A percentile compares a stretch with the other conserved stretches of the same genome.
Evolutionary conservation across 37 sponge, comb jelly and placozoan genomes (phyloP).

Genomic region (Aplysina aerophoba): DNA sequence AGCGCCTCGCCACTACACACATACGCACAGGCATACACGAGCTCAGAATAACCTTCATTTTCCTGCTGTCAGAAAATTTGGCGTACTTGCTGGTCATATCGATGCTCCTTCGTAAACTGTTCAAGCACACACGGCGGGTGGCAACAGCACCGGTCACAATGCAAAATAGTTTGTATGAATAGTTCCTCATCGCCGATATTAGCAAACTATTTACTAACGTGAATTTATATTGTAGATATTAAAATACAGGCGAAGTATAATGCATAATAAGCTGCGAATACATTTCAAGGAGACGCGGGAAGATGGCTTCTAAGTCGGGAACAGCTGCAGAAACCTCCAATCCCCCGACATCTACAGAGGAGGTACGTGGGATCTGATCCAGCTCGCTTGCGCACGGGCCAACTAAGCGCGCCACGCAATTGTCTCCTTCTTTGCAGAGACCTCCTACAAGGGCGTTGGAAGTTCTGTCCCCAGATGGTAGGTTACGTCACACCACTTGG

Average conservation of each 20-base stretch:
- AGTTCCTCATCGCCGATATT: too few species aligned
- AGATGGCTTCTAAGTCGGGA: too few species aligned
- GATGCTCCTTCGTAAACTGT: neutral
- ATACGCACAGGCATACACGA: neutral
- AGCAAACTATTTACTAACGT: too few species aligned
- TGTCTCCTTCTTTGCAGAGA: slow-evolving; percentile 21
- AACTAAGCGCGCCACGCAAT: neutral
- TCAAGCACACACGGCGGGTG: neutral
- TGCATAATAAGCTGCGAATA: too few species aligned
- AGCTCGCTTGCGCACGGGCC: neutral
- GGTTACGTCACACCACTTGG: neutral
- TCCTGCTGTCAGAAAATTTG: slow-evolving; percentile 56
- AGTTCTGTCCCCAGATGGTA: slow-evolving; percentile 54
- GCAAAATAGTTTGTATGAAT: too few species aligned
- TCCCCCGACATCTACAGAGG: too few species aligned
- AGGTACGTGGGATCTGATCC: too few species aligned
- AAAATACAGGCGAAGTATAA: too few species aligned
- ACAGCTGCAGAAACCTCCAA: too few species aligned
- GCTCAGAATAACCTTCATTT: slow-evolving; percentile 40
- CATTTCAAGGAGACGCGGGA: too few species aligned
- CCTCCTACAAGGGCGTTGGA: slow-evolving; percentile 12
- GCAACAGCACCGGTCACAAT: too few species aligned
- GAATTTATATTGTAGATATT: too few species aligned
- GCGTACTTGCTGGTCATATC: slow-evolving; percentile 35
- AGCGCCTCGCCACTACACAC: neutral